Percentiles rank a stretch among this genome's conserved stretches.
These are phyloP conservation scores for Ophion ventricosus DNA, from an alignment of 2,888 invertebrate species.

Conservation along the genomic window DNA sequence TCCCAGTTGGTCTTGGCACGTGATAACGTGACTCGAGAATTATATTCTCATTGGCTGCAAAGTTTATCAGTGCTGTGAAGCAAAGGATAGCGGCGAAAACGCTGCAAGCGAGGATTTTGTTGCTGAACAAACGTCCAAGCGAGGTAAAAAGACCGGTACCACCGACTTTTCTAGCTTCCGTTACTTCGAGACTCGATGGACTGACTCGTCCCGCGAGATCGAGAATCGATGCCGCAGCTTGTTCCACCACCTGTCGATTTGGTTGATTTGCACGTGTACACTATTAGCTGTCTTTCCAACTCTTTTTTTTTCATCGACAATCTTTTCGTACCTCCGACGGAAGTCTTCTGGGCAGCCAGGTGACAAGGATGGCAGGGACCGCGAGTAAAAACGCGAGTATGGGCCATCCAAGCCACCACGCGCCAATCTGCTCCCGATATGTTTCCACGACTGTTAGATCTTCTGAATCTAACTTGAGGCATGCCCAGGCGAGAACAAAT, in stretches of 20 bases:
- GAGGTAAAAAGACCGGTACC: slow-evolving; percentile 83
- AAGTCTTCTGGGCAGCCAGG: slow-evolving; percentile 85
- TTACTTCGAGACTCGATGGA: slow-evolving; percentile 45
- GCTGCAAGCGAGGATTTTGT: slow-evolving; percentile 85
- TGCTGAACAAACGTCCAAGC: slow-evolving; percentile 84
- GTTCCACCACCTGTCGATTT: slow-evolving; percentile 83
- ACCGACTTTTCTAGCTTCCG: slow-evolving; percentile 67
- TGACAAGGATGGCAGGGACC: slow-evolving; percentile 84
- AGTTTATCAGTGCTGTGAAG: slow-evolving; percentile 85
- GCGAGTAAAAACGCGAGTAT: slow-evolving; percentile 83
- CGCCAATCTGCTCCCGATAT: slow-evolving; percentile 79
- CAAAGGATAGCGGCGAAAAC: slow-evolving; percentile 84
- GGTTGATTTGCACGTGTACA: neutral
- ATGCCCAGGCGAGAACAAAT: slow-evolving; percentile 78
- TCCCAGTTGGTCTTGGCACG: slow-evolving; percentile 83
- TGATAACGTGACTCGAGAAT: slow-evolving; percentile 86
- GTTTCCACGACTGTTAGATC: slow-evolving; percentile 73
- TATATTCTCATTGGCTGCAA: slow-evolving; percentile 84
- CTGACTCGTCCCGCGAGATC: slow-evolving; percentile 77
- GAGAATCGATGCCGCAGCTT: slow-evolving; percentile 85
- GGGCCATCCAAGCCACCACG: slow-evolving; percentile 85
- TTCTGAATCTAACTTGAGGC: slow-evolving; percentile 77
- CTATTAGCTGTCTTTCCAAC: neutral
- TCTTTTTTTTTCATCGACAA: neutral
- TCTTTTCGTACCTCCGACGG: slow-evolving; percentile 80